These are phyloP conservation scores for Tuberolachnus salignus DNA, from an alignment of 2,888 invertebrate genomes.

Conservation along the genomic window DNA sequence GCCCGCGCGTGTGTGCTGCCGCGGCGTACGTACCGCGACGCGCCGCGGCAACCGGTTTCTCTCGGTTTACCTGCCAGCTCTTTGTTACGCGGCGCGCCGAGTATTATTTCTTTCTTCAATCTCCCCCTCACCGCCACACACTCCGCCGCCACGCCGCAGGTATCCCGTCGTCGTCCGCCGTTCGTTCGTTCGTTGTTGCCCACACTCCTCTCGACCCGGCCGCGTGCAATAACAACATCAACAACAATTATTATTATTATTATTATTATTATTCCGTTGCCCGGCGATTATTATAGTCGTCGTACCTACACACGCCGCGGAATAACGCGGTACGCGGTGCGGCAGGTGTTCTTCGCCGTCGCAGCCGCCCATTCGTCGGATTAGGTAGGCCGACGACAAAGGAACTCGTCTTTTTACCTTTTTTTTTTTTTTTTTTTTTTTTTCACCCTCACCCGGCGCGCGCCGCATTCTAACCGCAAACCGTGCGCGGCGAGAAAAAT, in stretches of 20 bases:
- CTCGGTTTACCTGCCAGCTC: conserved; percentile 32
- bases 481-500: no score
- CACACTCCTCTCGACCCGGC: no score
- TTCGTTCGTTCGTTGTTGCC: neutral
- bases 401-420: neutral
- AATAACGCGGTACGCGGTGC: neutral
- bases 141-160: neutral
- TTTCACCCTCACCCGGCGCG: neutral
- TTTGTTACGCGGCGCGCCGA: conserved; percentile 16
- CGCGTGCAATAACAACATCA: no score
- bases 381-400: conserved; percentile 35
- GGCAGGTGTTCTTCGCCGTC: conserved; percentile 43
- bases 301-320: neutral
- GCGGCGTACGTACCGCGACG: neutral
- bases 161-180: neutral
- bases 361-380: neutral
- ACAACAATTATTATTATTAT: no score
- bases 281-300: conserved; percentile 14
- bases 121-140: neutral
- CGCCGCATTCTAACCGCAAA: no score
- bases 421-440: conserved; percentile 15
- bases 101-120: neutral
- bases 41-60: conserved; percentile 34
- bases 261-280: no score
- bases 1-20: neutral